Base-by-base conservation (phyloP, 2,113 vertebrate species). In the Tamias sibiricus region DNA sequence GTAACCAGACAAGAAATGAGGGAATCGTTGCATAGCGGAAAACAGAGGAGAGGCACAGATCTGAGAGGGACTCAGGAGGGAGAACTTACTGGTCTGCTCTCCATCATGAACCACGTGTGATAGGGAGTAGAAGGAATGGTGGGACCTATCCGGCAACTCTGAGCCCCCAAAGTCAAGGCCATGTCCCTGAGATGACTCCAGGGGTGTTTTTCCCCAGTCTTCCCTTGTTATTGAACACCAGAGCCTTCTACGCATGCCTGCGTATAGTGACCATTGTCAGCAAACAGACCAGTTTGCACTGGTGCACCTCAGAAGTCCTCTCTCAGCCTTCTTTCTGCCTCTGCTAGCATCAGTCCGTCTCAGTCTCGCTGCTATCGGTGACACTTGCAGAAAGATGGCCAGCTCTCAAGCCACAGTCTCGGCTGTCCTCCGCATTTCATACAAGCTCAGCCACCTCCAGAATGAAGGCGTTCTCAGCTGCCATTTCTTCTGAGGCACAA, bases 91-190 rank as follows among this genome's bases (percentile, higher is more conserved):
- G 54, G 35, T 17, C 3, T 30, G 54, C 30, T 17, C 3, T 4
- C 32, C 5, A 4, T 17, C 42, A 40, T 11, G 6, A 10, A 1
- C 5, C 54, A 54, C 9, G 10, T 0, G 2, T 32, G 22, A 30
- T 26, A 6, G 22, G 68, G 37, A 57, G 28, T 20, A 20, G 19
- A 11, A 47, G 5, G 30, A 37, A 19, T 26, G 4, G 0, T 0
- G 32, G 64, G 52, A 1, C 14, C 11, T 1, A 6, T 9, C 0
- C 6, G 52, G 52, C 6, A 92, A 64, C 2, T 76, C 35, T 47
- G 49, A 90, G 49, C 8, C 12, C 57, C n/a, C 42, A 8, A 7
- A 24, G 30, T 37, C 30, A 89, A 52, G 12, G 17, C 13, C 22
- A 6, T 20, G 40, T 2, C 24, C 32, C 75, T 20, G 16, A 59